Evolutionary conservation across 1,140 invertebrate species (phyloP).

Genomic region (Drosophila ironensis): DNA sequence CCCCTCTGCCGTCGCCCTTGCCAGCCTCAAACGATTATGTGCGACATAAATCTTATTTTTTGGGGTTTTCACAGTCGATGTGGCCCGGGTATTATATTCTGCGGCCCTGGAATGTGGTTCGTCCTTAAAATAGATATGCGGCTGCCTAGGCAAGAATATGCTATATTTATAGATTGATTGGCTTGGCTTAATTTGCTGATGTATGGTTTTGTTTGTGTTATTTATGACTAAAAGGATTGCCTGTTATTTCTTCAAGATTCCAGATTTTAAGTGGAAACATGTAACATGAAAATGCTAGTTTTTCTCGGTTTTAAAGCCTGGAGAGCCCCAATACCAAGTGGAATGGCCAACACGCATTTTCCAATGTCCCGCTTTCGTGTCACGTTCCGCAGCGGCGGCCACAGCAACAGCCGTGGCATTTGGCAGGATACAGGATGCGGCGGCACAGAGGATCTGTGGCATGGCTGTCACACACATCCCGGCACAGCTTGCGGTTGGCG

Average conservation of each 20-base stretch:
- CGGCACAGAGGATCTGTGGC: slow-evolving; percentile 21
- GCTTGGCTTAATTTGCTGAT: slow-evolving; percentile 10
- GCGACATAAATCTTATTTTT: slow-evolving; percentile 56
- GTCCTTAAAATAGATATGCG: slow-evolving; percentile 20
- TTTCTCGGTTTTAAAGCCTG: slow-evolving; percentile 2
- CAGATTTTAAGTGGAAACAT: neutral
- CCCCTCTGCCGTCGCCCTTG: neutral
- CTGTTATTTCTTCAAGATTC: neutral
- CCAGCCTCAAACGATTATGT: slow-evolving; percentile 50
- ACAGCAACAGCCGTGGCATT: slow-evolving; percentile 20
- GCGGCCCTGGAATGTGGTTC: slow-evolving; percentile 4
- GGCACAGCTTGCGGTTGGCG: slow-evolving; percentile 51
- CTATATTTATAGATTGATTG: slow-evolving; percentile 6
- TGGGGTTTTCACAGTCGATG: slow-evolving; percentile 45
- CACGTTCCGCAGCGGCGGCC: slow-evolving; percentile 30
- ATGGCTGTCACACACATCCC: slow-evolving; percentile 31
- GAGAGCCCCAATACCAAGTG: slow-evolving; percentile 8
- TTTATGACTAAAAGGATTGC: slow-evolving; percentile 15
- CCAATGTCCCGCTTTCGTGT: slow-evolving; percentile 46
- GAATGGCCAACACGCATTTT: slow-evolving; percentile 31
- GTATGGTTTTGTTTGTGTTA: neutral
- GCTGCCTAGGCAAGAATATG: neutral
- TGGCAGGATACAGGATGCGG: neutral
- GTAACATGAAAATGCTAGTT: too few species aligned
- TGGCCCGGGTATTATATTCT: slow-evolving; percentile 13